Evolutionary conservation across 2,113 vertebrate species (phyloP).

Genomic region (Nothoprocta pentlandii): DNA sequence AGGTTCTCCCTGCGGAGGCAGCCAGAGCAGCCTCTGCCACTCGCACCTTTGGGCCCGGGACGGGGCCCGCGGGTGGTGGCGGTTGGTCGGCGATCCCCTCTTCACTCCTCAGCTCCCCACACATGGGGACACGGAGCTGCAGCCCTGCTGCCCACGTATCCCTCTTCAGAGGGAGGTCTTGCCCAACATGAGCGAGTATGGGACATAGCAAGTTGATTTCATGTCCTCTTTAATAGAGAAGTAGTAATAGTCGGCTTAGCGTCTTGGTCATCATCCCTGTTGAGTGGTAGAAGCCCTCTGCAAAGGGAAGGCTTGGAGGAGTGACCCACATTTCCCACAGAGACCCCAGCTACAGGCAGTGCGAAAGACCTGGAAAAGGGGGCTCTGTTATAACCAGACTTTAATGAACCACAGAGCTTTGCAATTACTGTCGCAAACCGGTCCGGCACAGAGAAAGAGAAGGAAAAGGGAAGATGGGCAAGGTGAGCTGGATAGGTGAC

Average conservation of each 20-base stretch:
- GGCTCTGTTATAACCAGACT: neutral
- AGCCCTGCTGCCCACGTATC: neutral
- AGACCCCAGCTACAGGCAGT: neutral
- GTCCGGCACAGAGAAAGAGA: neutral
- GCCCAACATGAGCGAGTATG: neutral
- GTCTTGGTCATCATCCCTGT: neutral
- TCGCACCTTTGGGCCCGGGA: neutral
- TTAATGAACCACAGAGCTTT: neutral
- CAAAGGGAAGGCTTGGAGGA: neutral
- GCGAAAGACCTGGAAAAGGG: neutral
- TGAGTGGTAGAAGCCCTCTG: neutral
- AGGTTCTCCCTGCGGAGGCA: accelerated
- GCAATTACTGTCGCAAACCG: neutral
- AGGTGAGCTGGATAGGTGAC: neutral
- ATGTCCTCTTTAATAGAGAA: neutral
- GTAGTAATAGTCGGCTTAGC: neutral
- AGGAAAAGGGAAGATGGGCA: neutral
- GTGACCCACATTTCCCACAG: neutral
- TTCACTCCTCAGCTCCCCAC: neutral
- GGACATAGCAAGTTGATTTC: neutral
- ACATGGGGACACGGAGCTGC: neutral
- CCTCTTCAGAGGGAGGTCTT: neutral
- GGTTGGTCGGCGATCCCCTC: accelerated
- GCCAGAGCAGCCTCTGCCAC: neutral
- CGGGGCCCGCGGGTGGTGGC: neutral